phyloP scores from a whole-genome alignment of 2,888 invertebrate genomes.

The Drosophila quinaria region DNA sequence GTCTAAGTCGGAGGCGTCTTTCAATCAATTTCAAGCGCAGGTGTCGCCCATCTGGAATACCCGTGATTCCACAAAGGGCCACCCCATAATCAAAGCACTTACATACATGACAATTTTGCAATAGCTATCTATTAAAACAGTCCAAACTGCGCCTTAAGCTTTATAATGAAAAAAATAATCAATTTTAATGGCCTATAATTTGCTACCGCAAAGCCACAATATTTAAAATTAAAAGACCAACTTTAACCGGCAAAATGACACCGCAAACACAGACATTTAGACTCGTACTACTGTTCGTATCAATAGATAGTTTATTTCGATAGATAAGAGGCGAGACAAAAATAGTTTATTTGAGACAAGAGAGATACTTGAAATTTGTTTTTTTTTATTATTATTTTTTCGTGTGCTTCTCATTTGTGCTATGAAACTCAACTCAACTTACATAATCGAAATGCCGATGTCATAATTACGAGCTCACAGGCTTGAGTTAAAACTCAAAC shows the following conservation, averaged over 20 bases:
- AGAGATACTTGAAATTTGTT: conserved; percentile 24
- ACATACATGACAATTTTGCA: conserved; percentile 39
- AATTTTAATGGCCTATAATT: conserved; percentile 77
- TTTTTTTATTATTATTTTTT: conserved; percentile 3
- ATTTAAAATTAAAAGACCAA: conserved; percentile 66
- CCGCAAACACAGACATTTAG: conserved; percentile 30
- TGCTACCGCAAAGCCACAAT: conserved; percentile 70
- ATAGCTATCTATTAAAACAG: conserved; percentile 31
- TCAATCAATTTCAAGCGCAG: conserved; percentile 19
- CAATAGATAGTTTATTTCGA: conserved; percentile 53
- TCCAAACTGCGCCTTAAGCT: conserved; percentile 25
- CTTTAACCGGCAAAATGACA: conserved; percentile 60
- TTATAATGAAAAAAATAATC: conserved; percentile 70
- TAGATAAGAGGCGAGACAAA: conserved; percentile 54
- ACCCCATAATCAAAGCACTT: conserved; percentile 34
- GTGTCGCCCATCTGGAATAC: conserved; percentile 36
- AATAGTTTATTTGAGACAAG: conserved; percentile 23
- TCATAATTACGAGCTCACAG: conserved; percentile 45
- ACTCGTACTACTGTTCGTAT: conserved; percentile 35
- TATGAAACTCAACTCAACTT: conserved; percentile 57
- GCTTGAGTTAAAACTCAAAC: conserved; percentile 58
- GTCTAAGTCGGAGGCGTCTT: conserved; percentile 43
- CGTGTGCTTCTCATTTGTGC: conserved; percentile 31
- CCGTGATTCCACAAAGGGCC: conserved; percentile 10
- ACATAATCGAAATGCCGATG: conserved; percentile 63